A percentile compares a stretch with the other conserved stretches of the same genome.
phyloP scores from a whole-genome alignment of 2,888 invertebrate species.

The Sphecodes monilicornis region DNA sequence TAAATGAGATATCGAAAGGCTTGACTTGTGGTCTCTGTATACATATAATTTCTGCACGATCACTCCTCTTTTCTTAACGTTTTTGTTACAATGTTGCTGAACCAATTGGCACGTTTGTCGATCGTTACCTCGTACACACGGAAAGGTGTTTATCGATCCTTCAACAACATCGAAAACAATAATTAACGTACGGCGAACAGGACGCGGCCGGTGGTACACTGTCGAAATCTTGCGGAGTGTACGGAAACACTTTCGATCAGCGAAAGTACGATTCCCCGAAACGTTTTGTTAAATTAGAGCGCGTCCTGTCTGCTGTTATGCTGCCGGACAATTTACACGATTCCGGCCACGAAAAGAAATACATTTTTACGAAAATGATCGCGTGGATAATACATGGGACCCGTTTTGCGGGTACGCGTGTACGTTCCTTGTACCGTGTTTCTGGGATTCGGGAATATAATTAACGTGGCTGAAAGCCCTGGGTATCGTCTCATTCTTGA shows the following conservation, averaged over 20 bases:
- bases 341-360: conserved; percentile 39
- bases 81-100: background rate
- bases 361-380: conserved; percentile 6
- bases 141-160: background rate
- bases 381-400: conserved; percentile 20
- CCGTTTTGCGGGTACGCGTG: background rate
- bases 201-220: background rate
- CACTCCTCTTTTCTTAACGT: no score
- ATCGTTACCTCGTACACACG: background rate
- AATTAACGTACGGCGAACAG: background rate
- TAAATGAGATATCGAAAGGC: no score
- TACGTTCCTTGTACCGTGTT: conserved; percentile 8
- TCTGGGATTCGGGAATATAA: conserved; percentile 74
- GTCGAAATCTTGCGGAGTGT: conserved; percentile 1
- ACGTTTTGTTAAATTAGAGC: conserved; percentile 53
- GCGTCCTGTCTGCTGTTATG: conserved; percentile 26
- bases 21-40: no score
- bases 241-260: conserved; percentile 8
- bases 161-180: background rate
- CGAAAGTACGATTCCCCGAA: conserved; percentile 37
- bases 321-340: conserved; percentile 48
- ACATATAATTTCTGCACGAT: background rate
- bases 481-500: conserved; percentile 72
- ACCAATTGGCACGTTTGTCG: background rate
- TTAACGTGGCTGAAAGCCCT: conserved; percentile 68